These are phyloP conservation scores for Coracias cyanogaster DNA, from an alignment of 2,797 vertebrate species.

Conservation along the genomic window DNA sequence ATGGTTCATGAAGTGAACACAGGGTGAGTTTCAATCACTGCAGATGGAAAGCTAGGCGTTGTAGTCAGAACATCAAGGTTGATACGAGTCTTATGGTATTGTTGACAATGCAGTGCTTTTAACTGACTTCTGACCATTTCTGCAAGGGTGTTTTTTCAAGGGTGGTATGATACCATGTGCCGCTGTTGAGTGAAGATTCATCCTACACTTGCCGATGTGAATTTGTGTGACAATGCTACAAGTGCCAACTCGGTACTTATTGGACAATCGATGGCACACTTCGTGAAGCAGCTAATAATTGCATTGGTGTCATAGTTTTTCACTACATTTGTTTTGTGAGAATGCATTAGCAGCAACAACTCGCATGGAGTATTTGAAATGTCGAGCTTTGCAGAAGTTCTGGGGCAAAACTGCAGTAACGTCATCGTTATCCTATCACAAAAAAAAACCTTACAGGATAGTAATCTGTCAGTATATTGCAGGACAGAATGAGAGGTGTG, in stretches of 20 bases:
- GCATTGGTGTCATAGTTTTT: neutral
- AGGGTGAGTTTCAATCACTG: neutral
- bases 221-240: neutral
- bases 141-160: neutral
- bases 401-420: neutral
- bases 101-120: neutral
- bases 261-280: neutral
- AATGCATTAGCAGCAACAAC: neutral
- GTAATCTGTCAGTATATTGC: neutral
- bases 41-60: neutral
- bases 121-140: neutral
- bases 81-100: rapidly evolving
- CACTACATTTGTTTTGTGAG: neutral
- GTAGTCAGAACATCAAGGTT: neutral
- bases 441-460: neutral
- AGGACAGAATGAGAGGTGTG: neutral
- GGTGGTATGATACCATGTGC: rapidly evolving
- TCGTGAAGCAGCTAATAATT: neutral
- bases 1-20: neutral
- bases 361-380: neutral
- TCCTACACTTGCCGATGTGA: neutral
- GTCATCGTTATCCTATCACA: neutral
- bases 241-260: neutral
- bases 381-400: neutral
- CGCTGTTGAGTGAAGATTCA: neutral